Base-by-base conservation (phyloP, 2,113 vertebrate species). In the Coracopsis vasa region DNA sequence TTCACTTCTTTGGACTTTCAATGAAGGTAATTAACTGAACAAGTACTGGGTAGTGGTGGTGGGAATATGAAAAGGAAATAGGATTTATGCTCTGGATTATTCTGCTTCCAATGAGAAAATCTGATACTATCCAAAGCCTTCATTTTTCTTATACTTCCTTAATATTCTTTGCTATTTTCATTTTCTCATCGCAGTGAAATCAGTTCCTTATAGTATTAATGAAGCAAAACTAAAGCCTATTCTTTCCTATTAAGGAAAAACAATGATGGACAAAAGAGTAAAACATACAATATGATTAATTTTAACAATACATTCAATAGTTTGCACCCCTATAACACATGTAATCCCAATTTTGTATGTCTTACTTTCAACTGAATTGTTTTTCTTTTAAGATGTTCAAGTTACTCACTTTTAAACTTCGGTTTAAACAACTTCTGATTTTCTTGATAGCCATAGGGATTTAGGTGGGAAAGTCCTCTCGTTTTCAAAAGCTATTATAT, bases 101-200 rank as follows among this genome's bases (percentile, higher is more conserved):
- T 95, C 84, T 88, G 48, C 86, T 97, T 96, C 82, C 27, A 95
- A 73, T n/a, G 64, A 96, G 73, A 96, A 92, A 96, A 97, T 86
- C 77, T 96, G 92, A 91, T 80, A 84, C 51, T 78, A 92, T 89
- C 92, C 86, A 95, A 85, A 89, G 60, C 65, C 53, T 93, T 95
- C 13, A 62, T 92, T 94, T 96, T 96, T 71, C 82, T 92, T 88
- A 90, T 35, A 67, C 58, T 92, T 94, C 80, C 94, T 91, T 86
- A 92, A 71, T 94, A 94, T 95, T 96, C 33, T 95, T 83, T 95
- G 31, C 41, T 62, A 44, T 81, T 90, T 97, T 95, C 11, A 82
- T 93, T 96, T 91, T 92, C 35, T 86, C 14, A 77, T 61, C 51
- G 24, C 28, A 60, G 41, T 28, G 29, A 96, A 91, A 58, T 74